These are phyloP conservation scores for Pristiophorus japonicus DNA, from an alignment of 2,113 vertebrate species.

Conservation along the genomic window DNA sequence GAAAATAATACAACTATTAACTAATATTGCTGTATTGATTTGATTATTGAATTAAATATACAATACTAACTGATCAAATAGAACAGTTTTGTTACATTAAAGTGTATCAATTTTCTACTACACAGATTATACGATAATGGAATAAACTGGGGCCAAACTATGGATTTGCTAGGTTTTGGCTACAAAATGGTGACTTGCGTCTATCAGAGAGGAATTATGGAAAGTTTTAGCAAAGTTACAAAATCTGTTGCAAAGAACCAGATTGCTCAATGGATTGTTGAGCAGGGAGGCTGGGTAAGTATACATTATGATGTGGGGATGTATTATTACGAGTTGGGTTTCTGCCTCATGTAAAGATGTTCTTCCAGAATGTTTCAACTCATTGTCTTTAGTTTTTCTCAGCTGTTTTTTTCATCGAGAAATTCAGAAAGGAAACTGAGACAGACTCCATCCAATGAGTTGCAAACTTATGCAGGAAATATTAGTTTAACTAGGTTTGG, in stretches of 20 bases:
- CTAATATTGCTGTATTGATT: neutral
- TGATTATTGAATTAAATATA: neutral
- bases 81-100: neutral
- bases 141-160: conserved; percentile 2
- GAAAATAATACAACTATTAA: neutral
- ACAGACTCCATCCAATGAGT: neutral
- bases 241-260: conserved; percentile 11
- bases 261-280: conserved; percentile 3
- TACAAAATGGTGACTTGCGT: neutral
- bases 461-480: neutral
- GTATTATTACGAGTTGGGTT: too few species aligned
- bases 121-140: neutral
- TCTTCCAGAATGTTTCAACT: neutral
- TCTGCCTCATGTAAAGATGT: neutral
- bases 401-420: neutral
- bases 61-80: neutral
- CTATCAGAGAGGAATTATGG: conserved; percentile 12
- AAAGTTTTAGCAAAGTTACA: conserved; percentile 2
- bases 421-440: neutral
- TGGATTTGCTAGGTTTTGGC: neutral
- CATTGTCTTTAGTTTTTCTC: neutral
- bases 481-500: neutral
- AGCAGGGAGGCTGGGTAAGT: conserved; percentile 13
- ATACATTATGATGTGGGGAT: neutral
- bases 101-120: neutral